Evolutionary conservation across 1,140 invertebrate genomes (phyloP).

Genomic region (Pseudomyrmex concolor): DNA sequence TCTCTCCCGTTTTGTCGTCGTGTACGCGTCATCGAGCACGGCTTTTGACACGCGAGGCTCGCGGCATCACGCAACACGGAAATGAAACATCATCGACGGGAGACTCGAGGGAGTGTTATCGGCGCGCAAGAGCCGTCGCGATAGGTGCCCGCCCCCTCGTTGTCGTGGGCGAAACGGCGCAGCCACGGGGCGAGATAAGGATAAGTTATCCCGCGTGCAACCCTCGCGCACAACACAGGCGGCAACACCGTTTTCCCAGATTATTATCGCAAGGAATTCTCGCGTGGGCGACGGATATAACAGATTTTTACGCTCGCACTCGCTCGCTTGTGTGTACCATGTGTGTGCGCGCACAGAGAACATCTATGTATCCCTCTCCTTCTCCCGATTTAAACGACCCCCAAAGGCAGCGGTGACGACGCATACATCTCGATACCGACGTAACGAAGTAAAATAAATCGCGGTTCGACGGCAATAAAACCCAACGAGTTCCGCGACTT

Average conservation of each 20-base stretch:
- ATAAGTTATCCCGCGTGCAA: conserved; percentile 59
- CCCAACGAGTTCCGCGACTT: conserved; percentile 62
- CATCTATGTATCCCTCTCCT: not conserved
- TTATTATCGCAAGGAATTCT: conserved; percentile 63
- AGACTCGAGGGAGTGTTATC: conserved; percentile 70
- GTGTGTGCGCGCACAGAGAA: not conserved
- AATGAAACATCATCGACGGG: conserved; percentile 76
- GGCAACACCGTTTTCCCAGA: conserved; percentile 47
- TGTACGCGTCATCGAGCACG: not conserved
- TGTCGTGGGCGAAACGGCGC: conserved; percentile 39
- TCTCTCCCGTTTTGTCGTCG: not conserved
- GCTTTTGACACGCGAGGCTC: conserved; percentile 52
- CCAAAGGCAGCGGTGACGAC: conserved; percentile 39
- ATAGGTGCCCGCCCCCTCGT: conserved; percentile 43
- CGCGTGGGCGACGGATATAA: conserved; percentile 61
- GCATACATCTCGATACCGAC: conserved; percentile 67
- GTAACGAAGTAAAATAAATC: conserved; percentile 74
- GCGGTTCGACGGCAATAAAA: conserved; percentile 67
- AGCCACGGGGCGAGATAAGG: conserved; percentile 54
- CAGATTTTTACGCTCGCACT: conserved; percentile 58
- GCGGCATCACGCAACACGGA: conserved; percentile 67
- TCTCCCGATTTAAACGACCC: not conserved
- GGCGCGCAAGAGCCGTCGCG: conserved; percentile 55
- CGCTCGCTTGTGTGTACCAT: too few relatives aligned
- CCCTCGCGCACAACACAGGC: not conserved